Evolutionary conservation across 1,140 invertebrate genomes (phyloP).

Genomic region (Musca vetustissima): DNA sequence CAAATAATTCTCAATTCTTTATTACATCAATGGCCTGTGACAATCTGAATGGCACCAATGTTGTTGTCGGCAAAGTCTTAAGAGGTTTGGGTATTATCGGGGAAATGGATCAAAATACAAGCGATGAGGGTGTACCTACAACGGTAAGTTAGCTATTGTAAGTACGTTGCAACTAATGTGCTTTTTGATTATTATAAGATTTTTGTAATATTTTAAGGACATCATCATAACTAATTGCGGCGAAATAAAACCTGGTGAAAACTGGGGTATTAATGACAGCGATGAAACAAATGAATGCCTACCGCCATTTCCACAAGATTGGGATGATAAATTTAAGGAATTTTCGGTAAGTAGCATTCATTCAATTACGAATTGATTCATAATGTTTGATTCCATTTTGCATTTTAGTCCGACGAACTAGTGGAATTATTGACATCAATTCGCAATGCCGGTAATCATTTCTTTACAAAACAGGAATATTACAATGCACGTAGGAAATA

Average conservation of each 20-base stretch:
- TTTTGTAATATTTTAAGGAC: slow-evolving; percentile 52
- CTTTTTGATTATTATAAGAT: background rate
- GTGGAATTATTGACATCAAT: slow-evolving; percentile 61
- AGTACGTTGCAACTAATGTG: slow-evolving; percentile 16
- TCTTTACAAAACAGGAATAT: slow-evolving; percentile 65
- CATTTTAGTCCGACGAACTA: slow-evolving; percentile 51
- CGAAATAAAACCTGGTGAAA: slow-evolving; percentile 57
- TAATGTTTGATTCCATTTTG: background rate
- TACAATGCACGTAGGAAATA: slow-evolving; percentile 69
- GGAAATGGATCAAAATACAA: slow-evolving; percentile 65
- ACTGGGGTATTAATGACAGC: slow-evolving; percentile 61
- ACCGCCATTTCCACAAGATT: slow-evolving; percentile 77
- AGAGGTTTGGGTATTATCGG: slow-evolving; percentile 69
- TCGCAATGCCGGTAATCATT: slow-evolving; percentile 72
- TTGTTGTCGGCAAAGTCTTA: slow-evolving; percentile 83
- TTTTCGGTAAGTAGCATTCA: slow-evolving; percentile 25
- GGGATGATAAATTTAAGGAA: slow-evolving; percentile 56
- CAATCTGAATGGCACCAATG: slow-evolving; percentile 87
- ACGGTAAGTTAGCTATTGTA: no score
- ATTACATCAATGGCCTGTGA: slow-evolving; percentile 81
- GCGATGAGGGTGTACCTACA: slow-evolving; percentile 61
- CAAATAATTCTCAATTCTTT: slow-evolving; percentile 94
- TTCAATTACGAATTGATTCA: background rate
- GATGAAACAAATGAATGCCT: slow-evolving; percentile 71
- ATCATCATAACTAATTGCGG: slow-evolving; percentile 73